Evolutionary conservation across 2,797 vertebrate species (phyloP), one percentile per base, ranked within the genome.

Genomic region (Tragelaphus oryx): DNA sequence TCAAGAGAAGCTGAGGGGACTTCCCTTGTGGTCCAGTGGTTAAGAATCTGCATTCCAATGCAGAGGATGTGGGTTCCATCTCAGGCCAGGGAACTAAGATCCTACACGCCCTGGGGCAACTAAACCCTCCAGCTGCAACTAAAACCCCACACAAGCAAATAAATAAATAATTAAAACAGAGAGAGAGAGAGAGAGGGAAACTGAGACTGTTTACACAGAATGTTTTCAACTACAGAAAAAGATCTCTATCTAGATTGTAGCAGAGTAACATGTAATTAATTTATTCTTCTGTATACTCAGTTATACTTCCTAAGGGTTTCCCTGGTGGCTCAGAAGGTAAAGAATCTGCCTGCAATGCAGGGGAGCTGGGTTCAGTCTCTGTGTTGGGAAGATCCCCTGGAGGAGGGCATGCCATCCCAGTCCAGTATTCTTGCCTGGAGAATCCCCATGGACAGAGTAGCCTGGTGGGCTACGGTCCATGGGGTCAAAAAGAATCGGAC

Each of bases 211-310:
- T 75, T 57, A 81, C 44, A 44, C 28, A 79, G n/a, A 88, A 81
- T 60, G 37, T 83, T 89, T 93, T 87, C 20, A 75, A 71, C 48
- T 55, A 81, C 79, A 59, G 60, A 46, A 86, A 85, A 85, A 85
- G 3, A 14, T 86, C 41, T 8, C 17, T 93, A 41, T 8, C 17
- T 93, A 41, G 59, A 75, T 86, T 83, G 54, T 80, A 79, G 11
- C 74, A 89, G 46, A 89, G n/a, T 50, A 92, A 75, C 26, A 44
- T 84, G 54, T 54, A 92, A 83, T 89, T 84, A 65, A 79, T 85
- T 93, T 94, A 33, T 91, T 89, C 60, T 65, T 82, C 48, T 96
- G 78, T 86, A 83, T 89, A 86, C 13, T 78, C 94, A 55, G 26
- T 48, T 91, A 81, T 54, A 59, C 24, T 65, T 89, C 33, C 11